phyloP scores from a whole-genome alignment of 2,888 invertebrate genomes.

The Hirtodrosophila cameraria region DNA sequence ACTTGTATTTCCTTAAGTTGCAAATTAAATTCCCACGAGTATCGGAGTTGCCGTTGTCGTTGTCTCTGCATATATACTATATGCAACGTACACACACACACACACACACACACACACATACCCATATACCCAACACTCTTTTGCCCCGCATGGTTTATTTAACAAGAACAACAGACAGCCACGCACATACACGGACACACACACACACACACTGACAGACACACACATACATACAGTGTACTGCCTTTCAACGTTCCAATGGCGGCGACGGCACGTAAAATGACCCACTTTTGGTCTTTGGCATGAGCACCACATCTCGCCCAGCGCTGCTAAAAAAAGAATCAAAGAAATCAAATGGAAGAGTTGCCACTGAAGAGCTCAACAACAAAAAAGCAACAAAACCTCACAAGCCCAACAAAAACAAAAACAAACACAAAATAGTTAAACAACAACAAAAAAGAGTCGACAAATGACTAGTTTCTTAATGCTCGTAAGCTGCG shows the following conservation, averaged over 20 bases:
- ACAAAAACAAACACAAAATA: neutral
- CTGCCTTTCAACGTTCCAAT: constrained; percentile 41
- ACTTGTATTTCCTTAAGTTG: constrained; percentile 63
- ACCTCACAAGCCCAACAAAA: constrained; percentile 2
- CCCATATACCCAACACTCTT: constrained; percentile 17
- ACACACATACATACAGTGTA: constrained; percentile 22
- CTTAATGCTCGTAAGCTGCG: constrained; percentile 3
- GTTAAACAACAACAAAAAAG: neutral
- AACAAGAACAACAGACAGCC: constrained; percentile 72
- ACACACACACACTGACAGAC: constrained; percentile 17
- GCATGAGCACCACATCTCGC: constrained; percentile 38
- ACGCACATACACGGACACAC: constrained; percentile 23
- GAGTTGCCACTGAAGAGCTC: constrained; percentile 57
- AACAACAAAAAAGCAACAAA: constrained; percentile 17
- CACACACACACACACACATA: constrained; percentile 12
- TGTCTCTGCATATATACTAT: neutral
- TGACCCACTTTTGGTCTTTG: constrained; percentile 74
- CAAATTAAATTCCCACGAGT: constrained; percentile 70
- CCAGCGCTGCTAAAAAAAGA: constrained; percentile 43
- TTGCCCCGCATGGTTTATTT: constrained; percentile 69
- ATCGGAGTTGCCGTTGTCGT: constrained; percentile 19
- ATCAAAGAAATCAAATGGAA: constrained; percentile 78
- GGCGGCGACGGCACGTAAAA: constrained; percentile 56
- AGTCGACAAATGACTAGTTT: constrained; percentile 33
- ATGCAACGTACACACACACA: neutral